Evolutionary conservation across 2,888 invertebrate species (phyloP).

Genomic region (Chloroclystis v-ata): DNA sequence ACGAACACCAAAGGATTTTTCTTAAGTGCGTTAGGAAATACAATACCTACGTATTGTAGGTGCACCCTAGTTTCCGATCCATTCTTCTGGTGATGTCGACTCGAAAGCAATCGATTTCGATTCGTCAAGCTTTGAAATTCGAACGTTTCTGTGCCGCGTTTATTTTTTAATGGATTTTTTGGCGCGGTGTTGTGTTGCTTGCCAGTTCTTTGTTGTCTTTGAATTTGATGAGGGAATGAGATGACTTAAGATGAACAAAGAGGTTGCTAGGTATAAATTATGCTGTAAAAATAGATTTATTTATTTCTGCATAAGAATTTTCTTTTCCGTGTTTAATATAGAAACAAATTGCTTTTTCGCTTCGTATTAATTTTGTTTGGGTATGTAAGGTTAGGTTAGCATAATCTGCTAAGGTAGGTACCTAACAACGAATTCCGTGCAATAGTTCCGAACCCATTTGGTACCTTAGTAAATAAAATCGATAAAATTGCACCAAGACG

Average conservation of each 20-base stretch:
- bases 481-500: conserved; percentile 31
- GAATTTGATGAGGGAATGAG: conserved; percentile 11
- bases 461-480: conserved; percentile 27
- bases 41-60: conserved; percentile 31
- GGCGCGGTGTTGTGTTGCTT: conserved; percentile 26
- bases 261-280: background rate
- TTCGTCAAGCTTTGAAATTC: conserved; percentile 57
- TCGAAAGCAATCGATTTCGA: conserved; percentile 50
- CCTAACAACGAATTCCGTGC: conserved; percentile 29
- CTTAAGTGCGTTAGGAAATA: conserved; percentile 33
- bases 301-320: too few species aligned
- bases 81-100: conserved; percentile 34
- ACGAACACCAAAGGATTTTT: conserved; percentile 43
- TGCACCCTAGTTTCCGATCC: conserved; percentile 44
- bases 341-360: conserved; percentile 1
- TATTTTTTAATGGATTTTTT: conserved; percentile 32
- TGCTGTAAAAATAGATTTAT: background rate
- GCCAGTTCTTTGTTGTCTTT: conserved; percentile 21
- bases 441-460: conserved; percentile 39
- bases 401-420: too few species aligned
- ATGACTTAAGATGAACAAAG: conserved; percentile 1
- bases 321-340: background rate
- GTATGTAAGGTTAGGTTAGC: background rate
- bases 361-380: background rate
- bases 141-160: conserved; percentile 43